Evolutionary conservation across 2,113 vertebrate species (phyloP).

Genomic region (Halcyon malimbica): DNA sequence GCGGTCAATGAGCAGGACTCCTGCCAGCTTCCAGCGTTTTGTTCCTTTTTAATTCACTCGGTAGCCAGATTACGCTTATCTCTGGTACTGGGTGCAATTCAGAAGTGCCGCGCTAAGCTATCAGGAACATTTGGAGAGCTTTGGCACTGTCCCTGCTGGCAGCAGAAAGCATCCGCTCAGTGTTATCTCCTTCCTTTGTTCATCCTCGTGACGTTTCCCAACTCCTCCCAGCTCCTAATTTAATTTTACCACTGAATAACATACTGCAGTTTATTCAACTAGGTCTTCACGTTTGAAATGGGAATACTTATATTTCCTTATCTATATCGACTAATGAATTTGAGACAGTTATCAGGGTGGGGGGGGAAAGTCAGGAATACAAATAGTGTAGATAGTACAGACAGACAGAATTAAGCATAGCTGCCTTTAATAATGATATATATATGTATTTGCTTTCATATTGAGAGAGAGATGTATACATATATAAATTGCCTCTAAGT

Average conservation of each 20-base stretch:
- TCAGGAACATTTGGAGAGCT: not conserved
- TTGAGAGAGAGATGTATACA: rapidly evolving
- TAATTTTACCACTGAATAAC: not conserved
- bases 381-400: not conserved
- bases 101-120: not conserved
- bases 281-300: rapidly evolving
- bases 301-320: not conserved
- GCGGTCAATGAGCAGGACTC: constrained; percentile 21
- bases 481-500: not conserved
- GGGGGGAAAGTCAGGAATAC: not conserved
- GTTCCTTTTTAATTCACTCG: not conserved
- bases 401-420: not conserved
- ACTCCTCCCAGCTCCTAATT: not conserved
- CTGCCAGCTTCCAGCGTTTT: not conserved
- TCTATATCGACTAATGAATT: not conserved
- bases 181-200: not conserved
- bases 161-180: not conserved
- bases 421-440: not conserved
- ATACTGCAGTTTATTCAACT: not conserved
- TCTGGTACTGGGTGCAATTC: not conserved
- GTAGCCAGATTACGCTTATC: not conserved
- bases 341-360: not conserved
- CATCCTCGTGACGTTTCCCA: not conserved
- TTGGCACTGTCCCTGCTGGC: not conserved
- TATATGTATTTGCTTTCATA: not conserved